phyloP scores from a whole-genome alignment of 1,140 invertebrate genomes.

The Drepana arcuata region DNA sequence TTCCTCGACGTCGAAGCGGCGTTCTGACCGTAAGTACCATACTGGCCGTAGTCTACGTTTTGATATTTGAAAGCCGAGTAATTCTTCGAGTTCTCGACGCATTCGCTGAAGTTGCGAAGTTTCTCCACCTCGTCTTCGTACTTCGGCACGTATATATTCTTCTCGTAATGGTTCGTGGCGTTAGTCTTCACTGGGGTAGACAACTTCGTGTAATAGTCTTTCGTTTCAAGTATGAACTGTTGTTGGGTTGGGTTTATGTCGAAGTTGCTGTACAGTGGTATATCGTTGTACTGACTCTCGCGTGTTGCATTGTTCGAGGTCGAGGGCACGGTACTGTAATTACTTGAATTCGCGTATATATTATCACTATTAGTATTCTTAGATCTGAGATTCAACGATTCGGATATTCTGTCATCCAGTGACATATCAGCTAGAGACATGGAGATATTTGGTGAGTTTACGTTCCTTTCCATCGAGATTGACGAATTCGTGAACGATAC shows the following conservation, averaged over 20 bases:
- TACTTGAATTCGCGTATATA: slow-evolving; percentile 37
- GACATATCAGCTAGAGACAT: slow-evolving; percentile 45
- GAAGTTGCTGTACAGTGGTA: slow-evolving; percentile 42
- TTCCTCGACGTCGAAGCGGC: slow-evolving; percentile 24
- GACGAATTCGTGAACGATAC: slow-evolving; percentile 21
- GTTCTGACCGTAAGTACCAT: slow-evolving; percentile 15
- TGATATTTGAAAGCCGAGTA: slow-evolving; percentile 58
- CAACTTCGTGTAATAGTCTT: slow-evolving; percentile 59
- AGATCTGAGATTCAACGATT: slow-evolving; percentile 60
- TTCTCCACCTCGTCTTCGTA: slow-evolving; percentile 48
- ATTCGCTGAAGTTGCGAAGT: slow-evolving; percentile 49
- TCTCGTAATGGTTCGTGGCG: slow-evolving; percentile 42
- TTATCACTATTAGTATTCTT: slow-evolving; percentile 50
- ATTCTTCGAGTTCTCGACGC: slow-evolving; percentile 54
- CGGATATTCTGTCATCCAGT: slow-evolving; percentile 58
- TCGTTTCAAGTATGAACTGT: slow-evolving; percentile 48
- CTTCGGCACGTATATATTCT: slow-evolving; percentile 58
- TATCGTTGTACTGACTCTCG: slow-evolving; percentile 31
- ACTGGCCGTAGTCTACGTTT: slow-evolving; percentile 30
- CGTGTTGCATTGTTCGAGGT: slow-evolving; percentile 17
- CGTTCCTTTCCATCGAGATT: slow-evolving; percentile 25
- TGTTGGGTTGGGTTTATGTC: slow-evolving; percentile 45
- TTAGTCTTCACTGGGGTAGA: slow-evolving; percentile 34
- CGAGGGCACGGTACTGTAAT: slow-evolving; percentile 13
- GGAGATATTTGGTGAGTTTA: slow-evolving; percentile 19